phyloP scores from a whole-genome alignment of 2,888 invertebrate genomes.

The Xanthostigma xanthostigma region DNA sequence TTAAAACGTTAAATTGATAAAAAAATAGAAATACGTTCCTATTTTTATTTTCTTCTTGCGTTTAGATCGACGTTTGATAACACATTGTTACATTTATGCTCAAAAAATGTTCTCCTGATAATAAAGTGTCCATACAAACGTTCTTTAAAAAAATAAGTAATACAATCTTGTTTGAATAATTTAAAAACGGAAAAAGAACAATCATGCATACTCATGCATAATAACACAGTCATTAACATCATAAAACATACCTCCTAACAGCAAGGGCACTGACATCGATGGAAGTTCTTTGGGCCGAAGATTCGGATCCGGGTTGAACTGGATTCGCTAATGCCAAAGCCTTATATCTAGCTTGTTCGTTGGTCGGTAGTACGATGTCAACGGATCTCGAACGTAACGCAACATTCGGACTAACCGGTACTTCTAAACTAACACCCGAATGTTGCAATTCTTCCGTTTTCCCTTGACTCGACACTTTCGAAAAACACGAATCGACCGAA shows the following conservation, averaged over 20 bases:
- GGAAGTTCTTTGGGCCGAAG: slow-evolving; percentile 7
- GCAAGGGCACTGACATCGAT: slow-evolving; percentile 12
- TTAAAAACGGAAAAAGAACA: too few relatives aligned
- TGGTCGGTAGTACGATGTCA: slow-evolving; percentile 75
- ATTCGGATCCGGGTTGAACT: slow-evolving; percentile 14
- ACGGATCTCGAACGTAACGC: slow-evolving; percentile 66
- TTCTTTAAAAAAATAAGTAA: too few relatives aligned
- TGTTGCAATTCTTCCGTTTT: slow-evolving; percentile 55
- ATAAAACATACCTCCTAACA: slow-evolving; percentile 29
- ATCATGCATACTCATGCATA: too few relatives aligned
- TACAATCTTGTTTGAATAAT: too few relatives aligned
- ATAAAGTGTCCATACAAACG: too few relatives aligned
- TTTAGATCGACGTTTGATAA: too few relatives aligned
- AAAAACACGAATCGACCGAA: slow-evolving; percentile 76
- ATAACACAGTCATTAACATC: too few relatives aligned
- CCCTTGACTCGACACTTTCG: slow-evolving; percentile 48
- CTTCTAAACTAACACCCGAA: slow-evolving; percentile 45
- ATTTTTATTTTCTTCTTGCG: too few relatives aligned
- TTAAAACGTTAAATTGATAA: too few relatives aligned
- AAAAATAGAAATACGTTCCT: too few relatives aligned
- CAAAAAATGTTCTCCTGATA: too few relatives aligned
- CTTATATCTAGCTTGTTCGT: slow-evolving; percentile 71
- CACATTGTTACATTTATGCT: too few relatives aligned
- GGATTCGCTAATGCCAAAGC: slow-evolving; percentile 46
- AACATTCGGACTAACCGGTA: slow-evolving; percentile 49